Evolutionary conservation across 2,797 vertebrate genomes (phyloP), one percentile per base, ranked within the genome.

Genomic region (Halcyon badia): DNA sequence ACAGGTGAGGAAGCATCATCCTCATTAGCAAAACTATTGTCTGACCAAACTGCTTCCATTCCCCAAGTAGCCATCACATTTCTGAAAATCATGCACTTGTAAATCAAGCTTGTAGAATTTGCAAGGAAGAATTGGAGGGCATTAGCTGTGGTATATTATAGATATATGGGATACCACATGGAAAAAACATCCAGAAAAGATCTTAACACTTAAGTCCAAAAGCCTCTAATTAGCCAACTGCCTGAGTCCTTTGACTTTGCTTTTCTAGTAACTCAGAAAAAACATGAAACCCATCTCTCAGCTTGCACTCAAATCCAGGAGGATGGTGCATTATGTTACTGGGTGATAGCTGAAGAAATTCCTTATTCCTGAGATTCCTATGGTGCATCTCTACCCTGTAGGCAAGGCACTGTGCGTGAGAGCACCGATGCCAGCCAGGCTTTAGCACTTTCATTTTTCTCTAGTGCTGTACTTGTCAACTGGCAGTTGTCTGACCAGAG

Each of bases 241-340:
- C 31, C 10, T 42, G 33, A 62, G 5, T 72, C 30, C 9, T 84
- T 35, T 56, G 61, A 17, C 14, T 68, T 72, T 83, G 26, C 20
- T 78, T 46, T 92, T 80, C 39, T 56, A 42, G 19, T 48, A 66
- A 49, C 5, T 42, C 26, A 44, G 25, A 25, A 51, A 46, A 51
- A 41, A 64, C 0, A 0, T 17, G 5, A 46, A 92, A 9, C 8
- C 7, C 6, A 21, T 51, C 13, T 54, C 35, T 72, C 39, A 35
- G 11, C 9, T 72, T 51, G 33, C 10, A 18, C 60, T 80, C 39
- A 56, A n/a, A 54, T 70, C 33, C 24, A 64, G 25, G 22, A 79
- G 31, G 9, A 33, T 1, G 0, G 19, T 16, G 6, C 6, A 4
- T 44, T 66, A 4, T 20, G 10, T 41, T 82, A 10, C 13, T 31